These are phyloP conservation scores for Peromyscus nudipes DNA, from an alignment of 2,797 vertebrate genomes.

Conservation along the genomic window DNA sequence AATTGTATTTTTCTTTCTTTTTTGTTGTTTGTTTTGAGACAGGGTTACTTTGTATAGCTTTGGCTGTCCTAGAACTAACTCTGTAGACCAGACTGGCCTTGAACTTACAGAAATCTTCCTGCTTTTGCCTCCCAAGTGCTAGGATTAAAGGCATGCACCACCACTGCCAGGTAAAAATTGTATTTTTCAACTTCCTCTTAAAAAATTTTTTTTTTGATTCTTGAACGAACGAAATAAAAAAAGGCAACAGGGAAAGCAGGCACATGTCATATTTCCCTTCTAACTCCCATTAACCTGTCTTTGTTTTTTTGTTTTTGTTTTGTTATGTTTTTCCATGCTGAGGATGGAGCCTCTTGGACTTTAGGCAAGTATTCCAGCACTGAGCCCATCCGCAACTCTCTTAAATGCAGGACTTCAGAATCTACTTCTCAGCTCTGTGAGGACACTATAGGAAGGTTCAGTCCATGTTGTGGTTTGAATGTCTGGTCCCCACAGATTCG, in stretches of 20 bases:
- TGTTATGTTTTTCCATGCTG: neutral
- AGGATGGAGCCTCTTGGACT: neutral
- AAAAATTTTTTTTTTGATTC: neutral
- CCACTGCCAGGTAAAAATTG: too few relatives aligned
- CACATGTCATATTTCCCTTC: neutral
- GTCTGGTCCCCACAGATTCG: too few relatives aligned
- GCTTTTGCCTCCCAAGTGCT: too few relatives aligned
- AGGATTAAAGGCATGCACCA: too few relatives aligned
- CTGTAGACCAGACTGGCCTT: too few relatives aligned
- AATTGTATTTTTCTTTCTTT: neutral
- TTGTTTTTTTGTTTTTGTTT: neutral
- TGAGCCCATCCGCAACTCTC: neutral
- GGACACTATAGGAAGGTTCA: neutral
- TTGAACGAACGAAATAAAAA: neutral
- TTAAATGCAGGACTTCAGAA: conserved; percentile 4
- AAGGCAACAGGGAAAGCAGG: neutral
- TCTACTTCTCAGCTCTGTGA: neutral
- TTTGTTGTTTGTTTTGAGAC: too few relatives aligned
- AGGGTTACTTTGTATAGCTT: too few relatives aligned
- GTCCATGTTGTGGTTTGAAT: neutral
- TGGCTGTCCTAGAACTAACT: too few relatives aligned
- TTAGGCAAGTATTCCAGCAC: neutral
- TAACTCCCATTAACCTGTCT: neutral
- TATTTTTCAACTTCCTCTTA: neutral
- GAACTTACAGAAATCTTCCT: too few relatives aligned